A percentile compares a stretch with the other conserved stretches of the same genome.
Evolutionary conservation across 1,140 invertebrate species (phyloP).

Genomic region (Heliconius congener): DNA sequence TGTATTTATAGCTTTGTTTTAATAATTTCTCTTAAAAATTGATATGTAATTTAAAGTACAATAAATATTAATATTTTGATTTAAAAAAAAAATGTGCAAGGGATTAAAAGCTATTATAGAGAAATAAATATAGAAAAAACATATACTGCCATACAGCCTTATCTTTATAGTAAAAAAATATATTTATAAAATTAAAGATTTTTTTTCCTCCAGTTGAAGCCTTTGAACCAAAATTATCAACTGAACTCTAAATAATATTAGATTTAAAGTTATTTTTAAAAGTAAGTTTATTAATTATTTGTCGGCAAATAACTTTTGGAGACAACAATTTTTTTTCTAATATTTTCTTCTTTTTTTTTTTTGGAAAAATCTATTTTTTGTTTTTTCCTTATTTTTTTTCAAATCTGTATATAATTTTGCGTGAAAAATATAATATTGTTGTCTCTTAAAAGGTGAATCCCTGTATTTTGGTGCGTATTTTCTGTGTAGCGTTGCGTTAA

Average conservation of each 20-base stretch:
- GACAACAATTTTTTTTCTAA: slow-evolving; percentile 45
- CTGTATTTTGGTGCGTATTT: slow-evolving; percentile 48
- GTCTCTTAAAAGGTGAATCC: slow-evolving; percentile 39
- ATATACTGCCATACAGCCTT: slow-evolving; percentile 22
- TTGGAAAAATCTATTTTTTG: neutral
- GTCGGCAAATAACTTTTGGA: slow-evolving; percentile 45
- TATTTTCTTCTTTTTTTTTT: neutral
- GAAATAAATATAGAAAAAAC: neutral
- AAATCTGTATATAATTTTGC: slow-evolving; percentile 19
- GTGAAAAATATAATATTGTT: slow-evolving; percentile 38
- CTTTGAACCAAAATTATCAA: slow-evolving; percentile 1
- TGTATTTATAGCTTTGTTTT: neutral
- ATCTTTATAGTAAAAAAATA: slow-evolving; percentile 12
- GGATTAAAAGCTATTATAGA: neutral
- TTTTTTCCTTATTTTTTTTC: slow-evolving; percentile 17
- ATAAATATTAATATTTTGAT: neutral
- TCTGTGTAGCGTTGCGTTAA: slow-evolving; percentile 34
- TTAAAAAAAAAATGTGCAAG: neutral
- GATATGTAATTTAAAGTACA: neutral
- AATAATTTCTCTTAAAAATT: neutral
- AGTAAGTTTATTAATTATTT: slow-evolving; percentile 39
- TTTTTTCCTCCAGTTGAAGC: slow-evolving; percentile 7
- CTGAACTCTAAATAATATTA: neutral
- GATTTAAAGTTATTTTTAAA: slow-evolving; percentile 30
- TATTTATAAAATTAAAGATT: neutral